A percentile compares a stretch with the other conserved stretches of the same genome.
Conservation (phyloP, 2,797 vertebrate species). For the Gobionotothen gibberifrons region DNA sequence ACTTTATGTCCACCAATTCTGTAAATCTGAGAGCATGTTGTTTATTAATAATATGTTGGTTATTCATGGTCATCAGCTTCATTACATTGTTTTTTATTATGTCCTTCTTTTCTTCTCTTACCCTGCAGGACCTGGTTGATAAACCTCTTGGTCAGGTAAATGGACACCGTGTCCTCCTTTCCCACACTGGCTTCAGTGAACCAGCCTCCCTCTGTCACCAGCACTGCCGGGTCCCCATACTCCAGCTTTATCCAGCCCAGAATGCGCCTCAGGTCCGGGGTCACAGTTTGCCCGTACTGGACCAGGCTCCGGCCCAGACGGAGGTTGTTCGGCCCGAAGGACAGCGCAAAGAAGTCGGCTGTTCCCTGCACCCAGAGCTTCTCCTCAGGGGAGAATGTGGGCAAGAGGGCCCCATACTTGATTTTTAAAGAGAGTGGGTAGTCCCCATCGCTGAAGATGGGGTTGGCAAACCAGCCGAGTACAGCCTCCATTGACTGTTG, state of each 20-base stretch:
- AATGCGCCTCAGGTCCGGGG: constrained; percentile 87
- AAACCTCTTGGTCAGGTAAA: constrained; percentile 95
- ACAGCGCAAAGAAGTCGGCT: constrained; percentile 95
- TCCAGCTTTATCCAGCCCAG: constrained; percentile 93
- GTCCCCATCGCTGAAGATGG: constrained; percentile 91
- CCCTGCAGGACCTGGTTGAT: constrained; percentile 94
- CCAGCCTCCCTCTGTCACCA: constrained; percentile 95
- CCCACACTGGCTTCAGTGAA: constrained; percentile 89
- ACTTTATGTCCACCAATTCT: too few species aligned
- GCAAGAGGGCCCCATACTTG: constrained; percentile 78
- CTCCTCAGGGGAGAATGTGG: constrained; percentile 87
- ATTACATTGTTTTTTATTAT: not conserved
- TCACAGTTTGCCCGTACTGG: constrained; percentile 86
- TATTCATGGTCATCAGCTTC: too few species aligned
- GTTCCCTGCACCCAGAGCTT: constrained; percentile 87
- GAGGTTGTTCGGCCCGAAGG: constrained; percentile 93
- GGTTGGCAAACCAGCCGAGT: constrained; percentile 94
- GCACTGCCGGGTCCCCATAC: constrained; percentile 87
- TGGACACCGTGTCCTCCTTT: constrained; percentile 91
- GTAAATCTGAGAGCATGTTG: too few species aligned
- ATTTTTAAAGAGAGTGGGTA: constrained; percentile 89
- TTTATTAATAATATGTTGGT: too few species aligned
- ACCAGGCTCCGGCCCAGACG: constrained; percentile 80
- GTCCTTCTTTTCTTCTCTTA: constrained; percentile 64
- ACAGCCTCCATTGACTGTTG: constrained; percentile 91